Base-by-base conservation (phyloP, 2,113 vertebrate species). In the Oryzias curvinotus region DNA sequence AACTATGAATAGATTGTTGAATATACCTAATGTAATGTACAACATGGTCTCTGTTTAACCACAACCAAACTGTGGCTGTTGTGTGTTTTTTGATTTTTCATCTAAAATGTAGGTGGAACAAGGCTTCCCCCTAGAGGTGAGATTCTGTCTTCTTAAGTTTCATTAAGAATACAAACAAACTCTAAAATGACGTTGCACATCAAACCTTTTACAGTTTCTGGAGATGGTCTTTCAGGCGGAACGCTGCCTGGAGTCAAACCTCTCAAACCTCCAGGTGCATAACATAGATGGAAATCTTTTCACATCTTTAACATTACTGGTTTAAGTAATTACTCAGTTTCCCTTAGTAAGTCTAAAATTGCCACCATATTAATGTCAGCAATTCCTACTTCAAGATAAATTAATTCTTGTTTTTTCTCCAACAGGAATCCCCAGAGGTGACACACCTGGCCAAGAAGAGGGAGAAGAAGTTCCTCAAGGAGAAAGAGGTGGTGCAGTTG, bases 391-490 rank as follows among this genome's bases (percentile, higher is more conserved):
- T 45, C 2, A 57, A 55, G 42, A 43, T 21, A 43, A 6, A 0
- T 54, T 16, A 5, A 0, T 5, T 67, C 3, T 41, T 52, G 15
- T 51, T 14, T 15, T 44, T 23, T 57, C 30, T 70, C 50, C 70
- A 21, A 68, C 45, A 90, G 87, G 83, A 57, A 76, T 85, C 49
- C 88, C 90, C 52, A 86, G 91, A 86, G 91, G 91, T 46, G 91
- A 92, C 66, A 92, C 91, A 14, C 89, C 89, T 25, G 89, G 89
- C 48, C 85, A 90, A 78, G 87, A 85, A 47, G 86, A 89, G 60
- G 87, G 85, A 15, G 82, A 87, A 41, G 83, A 57, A 44, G 77
- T 79, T 42, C 79, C 80, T 62, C 80, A 85, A 73, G 78, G 81
- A 45, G 82, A 85, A n/a, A 80, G 80, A 71, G 75, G 19, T 18